Conservation (phyloP, 2,113 vertebrate genomes). For the Grammomys dolichurus region DNA sequence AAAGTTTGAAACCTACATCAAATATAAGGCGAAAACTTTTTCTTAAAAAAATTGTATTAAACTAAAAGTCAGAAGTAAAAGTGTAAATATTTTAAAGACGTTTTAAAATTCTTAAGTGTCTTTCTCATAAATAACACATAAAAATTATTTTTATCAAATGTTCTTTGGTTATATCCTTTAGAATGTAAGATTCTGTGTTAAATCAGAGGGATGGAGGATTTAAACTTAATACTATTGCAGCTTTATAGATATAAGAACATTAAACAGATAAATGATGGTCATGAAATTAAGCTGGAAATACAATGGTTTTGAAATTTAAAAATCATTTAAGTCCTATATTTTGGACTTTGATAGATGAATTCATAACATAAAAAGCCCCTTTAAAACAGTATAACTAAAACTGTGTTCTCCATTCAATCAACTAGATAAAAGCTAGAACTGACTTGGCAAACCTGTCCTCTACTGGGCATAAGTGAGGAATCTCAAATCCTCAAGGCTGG, state of each 20-base stretch:
- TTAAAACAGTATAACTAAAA: constrained; percentile 35
- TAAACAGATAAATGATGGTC: background rate
- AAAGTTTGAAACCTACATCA: constrained; percentile 88
- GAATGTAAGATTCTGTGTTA: constrained; percentile 57
- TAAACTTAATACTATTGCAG: constrained; percentile 42
- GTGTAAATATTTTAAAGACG: constrained; percentile 86
- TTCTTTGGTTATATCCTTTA: constrained; percentile 68
- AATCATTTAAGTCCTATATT: constrained; percentile 46
- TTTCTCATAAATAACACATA: constrained; percentile 85
- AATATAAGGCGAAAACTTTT: constrained; percentile 85
- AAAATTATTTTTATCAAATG: constrained; percentile 85
- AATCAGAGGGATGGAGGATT: background rate
- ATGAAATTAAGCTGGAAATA: constrained; percentile 43
- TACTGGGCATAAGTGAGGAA: background rate
- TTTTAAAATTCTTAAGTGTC: constrained; percentile 87
- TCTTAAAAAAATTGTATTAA: constrained; percentile 81
- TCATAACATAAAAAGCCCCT: background rate
- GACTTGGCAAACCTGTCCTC: background rate
- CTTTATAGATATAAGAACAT: background rate
- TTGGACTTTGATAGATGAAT: constrained; percentile 6
- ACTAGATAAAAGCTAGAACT: background rate
- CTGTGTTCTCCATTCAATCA: constrained; percentile 2
- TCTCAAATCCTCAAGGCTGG: background rate
- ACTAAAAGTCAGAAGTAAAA: constrained; percentile 87
- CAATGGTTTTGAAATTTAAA: constrained; percentile 22